Percentiles rank a stretch among this genome's conserved stretches.
Conservation (phyloP, 1,140 invertebrate genomes). For the Drosophila truncata region DNA sequence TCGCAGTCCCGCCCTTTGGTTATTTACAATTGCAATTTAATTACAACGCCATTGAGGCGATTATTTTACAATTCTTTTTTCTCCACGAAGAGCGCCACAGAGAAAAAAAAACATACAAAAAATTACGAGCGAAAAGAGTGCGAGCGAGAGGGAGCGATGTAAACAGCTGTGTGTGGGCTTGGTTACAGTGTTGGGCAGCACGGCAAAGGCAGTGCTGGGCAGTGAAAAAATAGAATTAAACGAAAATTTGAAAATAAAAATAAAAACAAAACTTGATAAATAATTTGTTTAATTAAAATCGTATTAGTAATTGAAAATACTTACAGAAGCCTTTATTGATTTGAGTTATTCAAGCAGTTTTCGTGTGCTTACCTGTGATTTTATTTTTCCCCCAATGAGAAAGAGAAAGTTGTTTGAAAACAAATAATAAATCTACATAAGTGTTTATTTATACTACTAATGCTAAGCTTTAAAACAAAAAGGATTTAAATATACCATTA, state of each 20-base stretch:
- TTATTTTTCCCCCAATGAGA: background rate
- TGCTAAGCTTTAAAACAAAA: background rate
- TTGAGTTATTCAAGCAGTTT: background rate
- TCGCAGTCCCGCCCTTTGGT: background rate
- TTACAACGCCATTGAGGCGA: conserved; percentile 26
- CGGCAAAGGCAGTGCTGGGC: background rate
- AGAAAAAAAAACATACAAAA: conserved; percentile 22
- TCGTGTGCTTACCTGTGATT: background rate
- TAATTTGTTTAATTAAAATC: background rate
- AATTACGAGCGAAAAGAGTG: conserved; percentile 35
- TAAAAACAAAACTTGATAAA: background rate
- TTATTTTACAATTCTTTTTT: conserved; percentile 11
- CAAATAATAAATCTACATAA: conserved; percentile 5
- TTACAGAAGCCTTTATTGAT: background rate
- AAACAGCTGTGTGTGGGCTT: conserved; percentile 42
- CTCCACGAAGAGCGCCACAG: background rate
- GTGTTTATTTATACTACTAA: background rate
- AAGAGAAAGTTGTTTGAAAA: conserved; percentile 6
- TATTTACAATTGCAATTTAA: conserved; percentile 14
- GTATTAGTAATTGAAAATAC: background rate
- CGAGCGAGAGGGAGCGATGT: conserved; percentile 23
- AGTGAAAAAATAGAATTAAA: background rate
- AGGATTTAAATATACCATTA: background rate
- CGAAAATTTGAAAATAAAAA: background rate
- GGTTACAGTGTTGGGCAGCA: conserved; percentile 17